These are phyloP conservation scores for Heterodera schachtii DNA, from an alignment of 1,140 invertebrate genomes.

Conservation along the genomic window DNA sequence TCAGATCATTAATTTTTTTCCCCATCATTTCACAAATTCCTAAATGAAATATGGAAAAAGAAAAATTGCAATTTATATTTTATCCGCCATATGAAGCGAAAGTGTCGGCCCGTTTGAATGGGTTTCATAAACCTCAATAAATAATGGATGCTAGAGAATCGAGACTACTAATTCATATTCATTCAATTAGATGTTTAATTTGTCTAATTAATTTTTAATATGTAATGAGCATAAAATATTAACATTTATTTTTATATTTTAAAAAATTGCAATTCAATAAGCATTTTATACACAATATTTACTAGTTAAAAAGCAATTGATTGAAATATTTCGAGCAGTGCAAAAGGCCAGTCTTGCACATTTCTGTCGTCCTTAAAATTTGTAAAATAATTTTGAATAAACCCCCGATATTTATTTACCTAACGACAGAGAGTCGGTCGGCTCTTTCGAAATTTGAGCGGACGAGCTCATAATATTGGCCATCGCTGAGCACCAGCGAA, in stretches of 20 bases:
- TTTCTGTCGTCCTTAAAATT: constrained; percentile 60
- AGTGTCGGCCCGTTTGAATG: too few relatives aligned
- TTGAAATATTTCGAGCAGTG: constrained; percentile 63
- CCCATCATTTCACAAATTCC: too few relatives aligned
- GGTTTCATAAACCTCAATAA: too few relatives aligned
- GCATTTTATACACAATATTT: background rate
- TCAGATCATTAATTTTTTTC: too few relatives aligned
- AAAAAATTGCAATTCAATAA: background rate
- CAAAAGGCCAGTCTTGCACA: constrained; percentile 63
- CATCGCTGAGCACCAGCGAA: constrained; percentile 79
- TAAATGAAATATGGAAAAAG: too few relatives aligned
- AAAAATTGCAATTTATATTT: too few relatives aligned
- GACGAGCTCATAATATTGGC: constrained; percentile 97
- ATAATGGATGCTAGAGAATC: too few relatives aligned
- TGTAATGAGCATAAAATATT: too few relatives aligned
- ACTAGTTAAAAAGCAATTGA: constrained; percentile 62
- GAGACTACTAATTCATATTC: too few relatives aligned
- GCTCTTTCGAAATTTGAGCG: constrained; percentile 99
- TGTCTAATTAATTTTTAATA: too few relatives aligned
- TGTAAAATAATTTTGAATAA: constrained; percentile 6
- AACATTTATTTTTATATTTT: background rate
- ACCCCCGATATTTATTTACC: constrained; percentile 81
- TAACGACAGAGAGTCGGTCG: constrained; percentile 89
- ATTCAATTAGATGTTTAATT: too few relatives aligned
- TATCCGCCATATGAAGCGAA: too few relatives aligned